phyloP scores from a whole-genome alignment of 1,140 invertebrate genomes.

The Magallana angulata region DNA sequence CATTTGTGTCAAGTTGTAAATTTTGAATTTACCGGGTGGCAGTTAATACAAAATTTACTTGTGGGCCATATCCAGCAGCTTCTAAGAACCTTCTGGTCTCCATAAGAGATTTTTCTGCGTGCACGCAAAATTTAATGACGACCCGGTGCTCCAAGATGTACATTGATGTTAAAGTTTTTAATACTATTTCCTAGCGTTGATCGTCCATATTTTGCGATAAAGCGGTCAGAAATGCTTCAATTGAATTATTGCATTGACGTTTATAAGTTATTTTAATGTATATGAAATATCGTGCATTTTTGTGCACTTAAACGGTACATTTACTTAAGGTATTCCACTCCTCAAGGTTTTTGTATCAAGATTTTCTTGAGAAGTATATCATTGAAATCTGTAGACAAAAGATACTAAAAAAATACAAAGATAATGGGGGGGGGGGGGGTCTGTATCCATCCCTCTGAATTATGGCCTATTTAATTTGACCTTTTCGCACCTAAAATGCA shows the following conservation, averaged over 20 bases:
- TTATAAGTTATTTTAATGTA: background rate
- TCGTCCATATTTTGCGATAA: background rate
- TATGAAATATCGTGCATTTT: slow-evolving; percentile 1
- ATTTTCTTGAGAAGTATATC: no score
- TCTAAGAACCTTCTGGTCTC: background rate
- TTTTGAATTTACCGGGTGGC: no score
- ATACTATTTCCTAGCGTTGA: background rate
- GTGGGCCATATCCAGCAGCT: background rate
- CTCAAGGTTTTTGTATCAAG: no score
- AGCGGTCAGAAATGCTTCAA: background rate
- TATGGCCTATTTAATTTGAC: no score
- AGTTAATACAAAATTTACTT: background rate
- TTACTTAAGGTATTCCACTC: background rate
- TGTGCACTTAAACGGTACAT: background rate
- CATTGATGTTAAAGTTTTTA: background rate
- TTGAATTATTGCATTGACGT: background rate
- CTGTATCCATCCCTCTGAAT: no score
- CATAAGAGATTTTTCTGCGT: background rate
- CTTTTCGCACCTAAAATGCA: no score
- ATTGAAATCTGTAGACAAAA: no score
- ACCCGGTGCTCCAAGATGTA: background rate
- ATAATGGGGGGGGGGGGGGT: no score
- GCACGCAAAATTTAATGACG: background rate
- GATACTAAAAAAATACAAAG: no score
- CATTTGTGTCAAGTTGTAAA: background rate